phyloP scores from a whole-genome alignment of 2,113 vertebrate species.

The Laticauda laticaudata region DNA sequence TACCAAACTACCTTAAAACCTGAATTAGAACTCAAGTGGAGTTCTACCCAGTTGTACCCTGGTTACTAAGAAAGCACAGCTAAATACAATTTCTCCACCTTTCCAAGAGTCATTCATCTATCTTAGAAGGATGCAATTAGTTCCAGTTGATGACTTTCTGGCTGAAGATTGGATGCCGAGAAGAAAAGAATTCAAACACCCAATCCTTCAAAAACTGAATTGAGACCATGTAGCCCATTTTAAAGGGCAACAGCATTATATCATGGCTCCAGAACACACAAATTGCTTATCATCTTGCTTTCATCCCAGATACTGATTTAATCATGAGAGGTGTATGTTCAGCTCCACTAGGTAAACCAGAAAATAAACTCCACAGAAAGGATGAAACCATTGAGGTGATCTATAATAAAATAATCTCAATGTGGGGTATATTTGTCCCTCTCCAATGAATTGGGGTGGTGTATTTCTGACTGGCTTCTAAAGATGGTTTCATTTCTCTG shows the following conservation, averaged over 20 bases:
- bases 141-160: conserved; percentile 8
- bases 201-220: not conserved
- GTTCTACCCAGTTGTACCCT: not conserved
- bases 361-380: not conserved
- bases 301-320: not conserved
- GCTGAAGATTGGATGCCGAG: not conserved
- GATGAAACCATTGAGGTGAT: not conserved
- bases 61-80: not conserved
- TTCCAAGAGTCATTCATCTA: conserved; percentile 11
- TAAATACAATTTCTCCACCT: not conserved
- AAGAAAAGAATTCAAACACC: not conserved
- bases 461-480: not conserved
- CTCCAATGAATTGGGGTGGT: not conserved
- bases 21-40: conserved; percentile 20
- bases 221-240: not conserved
- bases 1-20: not conserved
- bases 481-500: not conserved
- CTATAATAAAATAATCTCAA: not conserved
- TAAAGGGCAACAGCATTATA: not conserved
- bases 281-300: not conserved
- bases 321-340: not conserved
- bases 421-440: not conserved
- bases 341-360: not conserved
- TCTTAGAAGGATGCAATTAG: conserved; percentile 20
- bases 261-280: not conserved